phyloP scores from a whole-genome alignment of 2,888 invertebrate species.

The Drosophila buzzatii region DNA sequence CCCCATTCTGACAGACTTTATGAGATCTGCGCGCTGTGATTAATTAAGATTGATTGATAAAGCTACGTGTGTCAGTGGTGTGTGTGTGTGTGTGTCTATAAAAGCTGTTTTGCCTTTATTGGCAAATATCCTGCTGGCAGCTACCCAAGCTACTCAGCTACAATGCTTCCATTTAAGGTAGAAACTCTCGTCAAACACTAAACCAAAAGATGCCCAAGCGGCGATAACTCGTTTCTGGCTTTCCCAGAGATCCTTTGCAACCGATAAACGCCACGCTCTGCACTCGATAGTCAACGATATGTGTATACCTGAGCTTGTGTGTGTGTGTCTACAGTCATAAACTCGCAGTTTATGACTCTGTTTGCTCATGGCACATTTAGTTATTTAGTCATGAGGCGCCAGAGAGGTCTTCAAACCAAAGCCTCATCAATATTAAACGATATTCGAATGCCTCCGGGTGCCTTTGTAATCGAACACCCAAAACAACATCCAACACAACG shows the following conservation, averaged over 20 bases:
- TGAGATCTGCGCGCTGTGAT: conserved; percentile 83
- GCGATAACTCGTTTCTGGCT: conserved; percentile 54
- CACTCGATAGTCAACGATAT: conserved; percentile 42
- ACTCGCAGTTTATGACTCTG: conserved; percentile 75
- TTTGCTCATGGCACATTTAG: conserved; percentile 71
- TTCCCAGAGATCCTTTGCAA: conserved; percentile 53
- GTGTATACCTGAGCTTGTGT: conserved; percentile 26
- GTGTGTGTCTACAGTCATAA: conserved; percentile 55
- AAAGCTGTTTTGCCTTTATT: conserved; percentile 78
- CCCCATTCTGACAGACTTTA: conserved; percentile 41
- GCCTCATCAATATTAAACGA: conserved; percentile 76
- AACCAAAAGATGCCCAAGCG: conserved; percentile 56
- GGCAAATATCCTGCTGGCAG: conserved; percentile 80
- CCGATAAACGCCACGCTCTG: conserved; percentile 51
- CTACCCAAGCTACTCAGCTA: conserved; percentile 52
- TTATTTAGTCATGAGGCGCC: conserved; percentile 54
- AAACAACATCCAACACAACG: conserved; percentile 20
- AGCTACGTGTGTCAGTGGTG: conserved; percentile 47
- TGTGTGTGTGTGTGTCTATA: conserved; percentile 67
- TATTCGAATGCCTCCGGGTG: conserved; percentile 63
- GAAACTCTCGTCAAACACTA: conserved; percentile 52
- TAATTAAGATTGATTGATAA: conserved; percentile 85
- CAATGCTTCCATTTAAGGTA: conserved; percentile 49
- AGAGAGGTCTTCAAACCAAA: conserved; percentile 18
- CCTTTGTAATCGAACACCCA: conserved; percentile 64